Evolutionary conservation across 1,140 invertebrate species (phyloP).

Genomic region (Camponotus vicinus): DNA sequence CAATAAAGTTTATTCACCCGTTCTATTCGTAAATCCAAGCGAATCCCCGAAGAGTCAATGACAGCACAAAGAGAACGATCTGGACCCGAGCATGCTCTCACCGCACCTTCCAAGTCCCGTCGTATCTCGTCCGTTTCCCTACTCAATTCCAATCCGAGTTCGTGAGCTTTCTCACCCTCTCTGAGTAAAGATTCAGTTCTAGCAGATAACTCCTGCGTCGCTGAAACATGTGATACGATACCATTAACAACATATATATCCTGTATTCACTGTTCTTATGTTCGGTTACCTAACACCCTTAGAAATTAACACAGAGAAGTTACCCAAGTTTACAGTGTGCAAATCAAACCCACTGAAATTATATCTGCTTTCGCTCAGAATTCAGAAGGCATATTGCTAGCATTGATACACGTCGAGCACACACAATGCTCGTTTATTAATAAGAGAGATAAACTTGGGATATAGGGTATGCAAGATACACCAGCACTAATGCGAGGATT

Average conservation of each 20-base stretch:
- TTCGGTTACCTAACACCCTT: not conserved
- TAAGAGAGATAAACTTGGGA: not conserved
- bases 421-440: not conserved
- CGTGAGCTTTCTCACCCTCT: conserved; percentile 86
- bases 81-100: conserved; percentile 87
- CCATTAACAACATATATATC: conserved; percentile 15
- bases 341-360: not conserved
- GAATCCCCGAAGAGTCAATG: conserved; percentile 88
- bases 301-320: not conserved
- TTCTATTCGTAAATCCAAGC: conserved; percentile 84
- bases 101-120: conserved; percentile 87
- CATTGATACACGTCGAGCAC: not conserved
- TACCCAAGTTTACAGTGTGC: not conserved
- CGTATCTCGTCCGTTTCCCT: conserved; percentile 87
- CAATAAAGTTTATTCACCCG: conserved; percentile 77
- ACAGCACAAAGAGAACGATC: conserved; percentile 90
- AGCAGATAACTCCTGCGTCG: conserved; percentile 85
- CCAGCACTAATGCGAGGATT: not conserved
- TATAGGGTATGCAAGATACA: not conserved
- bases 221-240: conserved; percentile 76
- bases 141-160: conserved; percentile 86
- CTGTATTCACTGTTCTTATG: conserved; percentile 23
- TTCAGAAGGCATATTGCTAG: too few relatives aligned
- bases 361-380: not conserved
- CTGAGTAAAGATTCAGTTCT: conserved; percentile 85